Percentiles rank a stretch among this genome's conserved stretches.
These are phyloP conservation scores for Stratiomys singularior DNA, from an alignment of 2,888 invertebrate species.

Conservation along the genomic window DNA sequence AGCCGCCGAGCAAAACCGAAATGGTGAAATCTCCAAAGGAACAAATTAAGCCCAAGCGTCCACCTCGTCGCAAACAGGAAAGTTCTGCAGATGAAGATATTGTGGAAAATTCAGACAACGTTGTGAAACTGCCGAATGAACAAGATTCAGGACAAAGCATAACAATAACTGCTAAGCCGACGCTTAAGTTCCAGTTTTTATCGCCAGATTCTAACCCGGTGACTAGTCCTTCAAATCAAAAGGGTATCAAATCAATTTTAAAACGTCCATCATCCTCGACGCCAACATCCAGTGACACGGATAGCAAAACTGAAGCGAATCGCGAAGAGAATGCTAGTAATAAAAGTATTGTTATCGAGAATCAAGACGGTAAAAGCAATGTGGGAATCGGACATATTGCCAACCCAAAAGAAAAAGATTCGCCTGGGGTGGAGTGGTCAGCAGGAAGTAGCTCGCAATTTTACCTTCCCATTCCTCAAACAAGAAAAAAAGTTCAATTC, in stretches of 20 bases:
- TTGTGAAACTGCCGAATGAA: neutral
- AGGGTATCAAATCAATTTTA: slow-evolving; percentile 69
- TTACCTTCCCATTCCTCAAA: slow-evolving; percentile 71
- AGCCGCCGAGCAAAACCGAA: slow-evolving; percentile 49
- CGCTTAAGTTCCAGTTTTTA: neutral
- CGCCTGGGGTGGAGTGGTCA: neutral
- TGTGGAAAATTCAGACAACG: neutral
- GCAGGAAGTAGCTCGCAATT: slow-evolving; percentile 68
- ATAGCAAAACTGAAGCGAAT: slow-evolving; percentile 55
- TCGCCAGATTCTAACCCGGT: neutral
- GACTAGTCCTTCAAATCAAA: slow-evolving; percentile 46
- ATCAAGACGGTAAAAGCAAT: neutral
- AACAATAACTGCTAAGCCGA: neutral
- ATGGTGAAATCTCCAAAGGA: slow-evolving; percentile 17
- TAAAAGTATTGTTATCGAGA: slow-evolving; percentile 7
- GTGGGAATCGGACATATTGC: slow-evolving; percentile 41
- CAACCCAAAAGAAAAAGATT: slow-evolving; percentile 49
- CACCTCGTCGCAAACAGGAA: slow-evolving; percentile 59
- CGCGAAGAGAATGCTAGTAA: neutral
- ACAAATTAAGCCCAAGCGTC: slow-evolving; percentile 58
- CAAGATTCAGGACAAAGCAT: neutral
- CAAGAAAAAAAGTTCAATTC: slow-evolving; percentile 79
- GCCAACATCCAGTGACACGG: slow-evolving; percentile 63
- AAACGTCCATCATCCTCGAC: slow-evolving; percentile 67
- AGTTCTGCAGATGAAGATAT: slow-evolving; percentile 48